phyloP scores from a whole-genome alignment of 2,113 vertebrate genomes.

The Anhinga rufa region DNA sequence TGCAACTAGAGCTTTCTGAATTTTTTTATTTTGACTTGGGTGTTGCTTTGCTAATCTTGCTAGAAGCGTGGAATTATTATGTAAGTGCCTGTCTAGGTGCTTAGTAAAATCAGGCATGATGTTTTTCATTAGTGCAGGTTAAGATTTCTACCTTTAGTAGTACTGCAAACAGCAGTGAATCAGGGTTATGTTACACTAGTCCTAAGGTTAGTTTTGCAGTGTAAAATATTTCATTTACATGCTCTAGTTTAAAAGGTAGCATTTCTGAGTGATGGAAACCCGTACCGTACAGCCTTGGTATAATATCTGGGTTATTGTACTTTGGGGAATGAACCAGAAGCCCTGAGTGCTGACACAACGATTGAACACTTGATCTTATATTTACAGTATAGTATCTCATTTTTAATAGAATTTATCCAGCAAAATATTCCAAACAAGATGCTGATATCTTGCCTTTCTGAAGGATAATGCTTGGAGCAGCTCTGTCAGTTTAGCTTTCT shows the following conservation, averaged over 20 bases:
- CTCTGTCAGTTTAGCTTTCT: background rate
- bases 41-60: background rate
- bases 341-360: background rate
- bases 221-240: conserved; percentile 54
- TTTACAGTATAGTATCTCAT: conserved; percentile 29
- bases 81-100: background rate
- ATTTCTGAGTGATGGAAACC: conserved; percentile 36
- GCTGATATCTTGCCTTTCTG: background rate
- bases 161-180: background rate
- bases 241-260: conserved; percentile 24
- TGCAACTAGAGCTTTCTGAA: background rate
- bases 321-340: conserved; percentile 27
- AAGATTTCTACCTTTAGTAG: background rate
- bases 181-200: background rate
- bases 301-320: conserved; percentile 28
- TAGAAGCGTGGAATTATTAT: background rate
- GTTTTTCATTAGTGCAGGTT: background rate
- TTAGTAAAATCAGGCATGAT: background rate
- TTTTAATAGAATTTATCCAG: conserved; percentile 41
- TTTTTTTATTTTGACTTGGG: background rate
- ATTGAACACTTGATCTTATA: background rate
- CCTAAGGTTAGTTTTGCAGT: background rate
- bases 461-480: background rate
- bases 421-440: conserved; percentile 23
- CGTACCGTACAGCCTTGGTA: background rate